A percentile compares a stretch with the other conserved stretches of the same genome.
Conservation (phyloP, 1,140 invertebrate species). For the Nasonia vitripennis region DNA sequence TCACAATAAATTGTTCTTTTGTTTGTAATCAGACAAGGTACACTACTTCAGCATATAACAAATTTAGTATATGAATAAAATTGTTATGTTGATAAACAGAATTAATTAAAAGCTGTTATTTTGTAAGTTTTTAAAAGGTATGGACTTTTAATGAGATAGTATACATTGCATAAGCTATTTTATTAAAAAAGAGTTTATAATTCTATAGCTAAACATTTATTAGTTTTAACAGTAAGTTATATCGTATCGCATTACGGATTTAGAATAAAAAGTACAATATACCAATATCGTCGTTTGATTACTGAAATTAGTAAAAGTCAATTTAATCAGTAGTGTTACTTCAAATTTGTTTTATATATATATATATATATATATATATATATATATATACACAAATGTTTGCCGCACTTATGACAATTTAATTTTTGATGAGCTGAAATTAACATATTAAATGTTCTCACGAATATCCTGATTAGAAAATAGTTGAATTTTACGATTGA, state of each 20-base stretch:
- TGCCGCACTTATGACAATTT: neutral
- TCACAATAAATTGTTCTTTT: neutral
- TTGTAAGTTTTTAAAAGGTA: neutral
- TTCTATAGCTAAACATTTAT: neutral
- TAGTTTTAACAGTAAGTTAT: neutral
- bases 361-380: too few relatives aligned
- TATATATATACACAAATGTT: neutral
- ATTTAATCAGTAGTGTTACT: neutral
- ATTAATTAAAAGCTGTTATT: neutral
- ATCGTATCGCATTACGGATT: neutral
- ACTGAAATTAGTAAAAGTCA: neutral
- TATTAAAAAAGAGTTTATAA: neutral
- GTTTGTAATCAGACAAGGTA: neutral
- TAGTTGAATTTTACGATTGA: neutral
- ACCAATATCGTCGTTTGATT: neutral
- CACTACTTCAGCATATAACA: neutral
- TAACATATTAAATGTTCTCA: neutral
- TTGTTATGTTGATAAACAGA: neutral
- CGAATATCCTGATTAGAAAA: neutral
- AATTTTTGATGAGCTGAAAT: neutral
- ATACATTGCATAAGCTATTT: neutral
- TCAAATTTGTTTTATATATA: neutral
- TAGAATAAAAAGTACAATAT: constrained; percentile 1
- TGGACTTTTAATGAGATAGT: neutral
- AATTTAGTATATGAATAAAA: neutral